These are phyloP conservation scores for Eumeta japonica DNA, from an alignment of 1,140 invertebrate species.

Conservation along the genomic window DNA sequence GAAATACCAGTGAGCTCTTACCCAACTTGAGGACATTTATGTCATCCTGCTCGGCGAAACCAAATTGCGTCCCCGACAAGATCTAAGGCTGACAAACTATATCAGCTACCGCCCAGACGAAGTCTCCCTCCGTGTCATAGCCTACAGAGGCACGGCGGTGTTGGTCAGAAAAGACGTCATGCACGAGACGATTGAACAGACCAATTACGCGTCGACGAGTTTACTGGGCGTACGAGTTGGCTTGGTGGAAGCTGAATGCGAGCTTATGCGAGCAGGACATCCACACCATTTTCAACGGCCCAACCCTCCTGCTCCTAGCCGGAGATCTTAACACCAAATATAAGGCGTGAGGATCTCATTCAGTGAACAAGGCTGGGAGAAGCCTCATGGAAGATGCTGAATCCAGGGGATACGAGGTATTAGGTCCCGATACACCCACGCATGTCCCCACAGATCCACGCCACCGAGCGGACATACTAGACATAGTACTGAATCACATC, in stretches of 20 bases:
- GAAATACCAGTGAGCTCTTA: neutral
- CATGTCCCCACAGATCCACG: no score
- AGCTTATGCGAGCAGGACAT: neutral
- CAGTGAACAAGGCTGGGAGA: no score
- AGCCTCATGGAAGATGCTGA: no score
- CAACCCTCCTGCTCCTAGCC: no score
- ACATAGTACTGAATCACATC: no score
- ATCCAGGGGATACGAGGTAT: no score
- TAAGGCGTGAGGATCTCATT: no score
- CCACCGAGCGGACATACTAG: no score
- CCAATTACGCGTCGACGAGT: neutral
- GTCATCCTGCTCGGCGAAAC: conserved; percentile 6
- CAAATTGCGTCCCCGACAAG: neutral
- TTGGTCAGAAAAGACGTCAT: conserved; percentile 3
- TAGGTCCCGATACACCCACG: no score
- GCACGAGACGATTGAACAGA: neutral
- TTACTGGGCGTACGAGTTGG: neutral
- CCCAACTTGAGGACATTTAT: conserved; percentile 1
- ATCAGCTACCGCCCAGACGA: conserved; percentile 5
- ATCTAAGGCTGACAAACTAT: conserved; percentile 2
- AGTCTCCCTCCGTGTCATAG: neutral
- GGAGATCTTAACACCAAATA: no score
- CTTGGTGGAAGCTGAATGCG: neutral
- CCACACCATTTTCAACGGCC: neutral
- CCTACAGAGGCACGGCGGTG: no score